A percentile compares a stretch with the other conserved stretches of the same genome.
These are phyloP conservation scores for Psix sp. DNA, from an alignment of 1,140 invertebrate genomes.

Conservation along the genomic window DNA sequence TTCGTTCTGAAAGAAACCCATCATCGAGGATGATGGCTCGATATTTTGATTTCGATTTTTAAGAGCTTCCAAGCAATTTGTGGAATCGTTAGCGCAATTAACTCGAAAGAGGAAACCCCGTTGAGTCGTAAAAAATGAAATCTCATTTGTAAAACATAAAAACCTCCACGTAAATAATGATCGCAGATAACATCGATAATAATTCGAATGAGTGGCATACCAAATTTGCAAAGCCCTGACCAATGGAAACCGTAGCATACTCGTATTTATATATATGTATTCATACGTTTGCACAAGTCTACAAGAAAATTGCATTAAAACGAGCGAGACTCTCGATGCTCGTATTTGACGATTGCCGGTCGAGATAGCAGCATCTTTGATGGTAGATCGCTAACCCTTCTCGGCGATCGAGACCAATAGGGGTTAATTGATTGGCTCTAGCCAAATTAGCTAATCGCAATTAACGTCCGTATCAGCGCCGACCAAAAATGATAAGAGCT, in stretches of 20 bases:
- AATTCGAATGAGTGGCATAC: conserved; percentile 40
- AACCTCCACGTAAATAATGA: conserved; percentile 40
- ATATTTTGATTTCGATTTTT: no score
- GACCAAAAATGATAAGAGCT: conserved; percentile 26
- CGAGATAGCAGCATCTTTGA: conserved; percentile 52
- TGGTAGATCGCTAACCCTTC: conserved; percentile 45
- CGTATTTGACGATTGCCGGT: conserved; percentile 64
- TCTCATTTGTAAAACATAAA: conserved; percentile 41
- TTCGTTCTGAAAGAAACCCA: no score
- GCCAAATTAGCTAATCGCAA: conserved; percentile 60
- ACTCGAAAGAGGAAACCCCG: conserved; percentile 4
- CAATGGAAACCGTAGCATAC: conserved; percentile 29
- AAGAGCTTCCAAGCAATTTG: no score
- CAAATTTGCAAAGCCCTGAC: conserved; percentile 35
- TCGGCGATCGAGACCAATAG: conserved; percentile 44
- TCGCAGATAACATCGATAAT: conserved; percentile 43
- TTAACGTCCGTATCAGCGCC: conserved; percentile 39
- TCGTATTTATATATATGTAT: conserved; percentile 44
- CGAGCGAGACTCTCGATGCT: conserved; percentile 47
- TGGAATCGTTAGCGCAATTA: no score
- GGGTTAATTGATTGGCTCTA: conserved; percentile 59
- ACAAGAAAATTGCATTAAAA: conserved; percentile 69
- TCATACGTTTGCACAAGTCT: conserved; percentile 38
- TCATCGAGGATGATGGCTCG: no score
- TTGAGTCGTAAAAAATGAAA: conserved; percentile 30